Evolutionary conservation across 2,888 invertebrate genomes (phyloP), one percentile per base, ranked within the genome.

Genomic region (Parnassius glacialis): DNA sequence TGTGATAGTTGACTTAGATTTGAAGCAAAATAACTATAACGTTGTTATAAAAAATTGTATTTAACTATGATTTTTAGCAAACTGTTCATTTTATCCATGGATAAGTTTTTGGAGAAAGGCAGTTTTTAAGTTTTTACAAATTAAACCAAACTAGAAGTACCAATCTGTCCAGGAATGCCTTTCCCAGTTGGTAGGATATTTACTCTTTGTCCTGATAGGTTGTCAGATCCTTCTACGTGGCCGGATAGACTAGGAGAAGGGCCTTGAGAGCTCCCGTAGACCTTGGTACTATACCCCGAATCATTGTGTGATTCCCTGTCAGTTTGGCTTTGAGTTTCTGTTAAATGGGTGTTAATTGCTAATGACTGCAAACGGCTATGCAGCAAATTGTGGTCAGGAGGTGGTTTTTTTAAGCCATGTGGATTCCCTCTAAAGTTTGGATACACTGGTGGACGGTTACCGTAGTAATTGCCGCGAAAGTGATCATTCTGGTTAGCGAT

Each of bases 281-380:
- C 95, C 75, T 96, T 95, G 48, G 96, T 96, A 73, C 96, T 96
- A 80, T 97, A 97, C 1, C 97, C 97, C 0, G 96, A 96, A 83
- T 97, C 97, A 69, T 96, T 96, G 78, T 95, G 96, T 0, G 94
- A 94, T 72, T 95, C 95, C 59, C 94, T 83, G 70, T 94, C 94
- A 1, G 92, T 76, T 70, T 92, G 92, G 68, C 90, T 90, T 62
- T 92, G 92, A 0, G 84, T 85, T 64, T 92, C 92, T 2, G 90
- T 85, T 67, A 92, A 70, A 68, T 92, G 88, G 0, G 92, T 92
- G 68, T 92, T 92, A 0, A 92, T 92, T 10, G 92, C 91, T 62
- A 92, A 72, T 0, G 92, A 92, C 62, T 92, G 92, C 25, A 92
- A 74, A 12, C 91, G 75, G 56, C 90, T 90, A 70, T 91, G 90